Percentiles rank a stretch among this genome's conserved stretches.
phyloP scores from a whole-genome alignment of 2,888 invertebrate species.

The Thymelicus sylvestris region DNA sequence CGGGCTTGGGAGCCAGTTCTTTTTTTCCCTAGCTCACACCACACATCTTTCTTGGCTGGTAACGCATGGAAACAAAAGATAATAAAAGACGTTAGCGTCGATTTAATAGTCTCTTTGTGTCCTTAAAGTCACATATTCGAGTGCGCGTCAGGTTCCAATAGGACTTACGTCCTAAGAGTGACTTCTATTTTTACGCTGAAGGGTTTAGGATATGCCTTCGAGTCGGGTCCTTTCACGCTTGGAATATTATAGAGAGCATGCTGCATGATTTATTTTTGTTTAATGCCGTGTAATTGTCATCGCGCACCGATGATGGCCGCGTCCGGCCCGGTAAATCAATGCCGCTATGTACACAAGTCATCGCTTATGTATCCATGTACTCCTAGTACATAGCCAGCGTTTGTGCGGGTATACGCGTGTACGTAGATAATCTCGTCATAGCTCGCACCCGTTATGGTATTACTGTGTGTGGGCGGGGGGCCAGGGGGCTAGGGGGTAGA shows the following conservation, averaged over 20 bases:
- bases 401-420: conserved; percentile 74
- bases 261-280: conserved; percentile 56
- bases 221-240: neutral
- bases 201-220: neutral
- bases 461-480: conserved; percentile 73
- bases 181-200: neutral
- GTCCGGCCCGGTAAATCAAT: conserved; percentile 79
- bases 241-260: conserved; percentile 8
- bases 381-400: conserved; percentile 68
- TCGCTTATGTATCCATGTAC: conserved; percentile 74
- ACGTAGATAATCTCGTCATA: conserved; percentile 84
- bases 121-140: neutral
- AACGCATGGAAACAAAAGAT: neutral
- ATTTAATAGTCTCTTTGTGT: neutral
- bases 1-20: too few relatives aligned
- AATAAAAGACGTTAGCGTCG: neutral
- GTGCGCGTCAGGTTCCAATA: neutral
- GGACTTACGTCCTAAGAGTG: neutral
- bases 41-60: too few relatives aligned
- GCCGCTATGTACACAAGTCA: conserved; percentile 76
- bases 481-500: conserved; percentile 46
- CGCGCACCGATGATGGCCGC: conserved; percentile 71
- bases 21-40: too few relatives aligned
- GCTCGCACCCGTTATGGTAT: conserved; percentile 84
- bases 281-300: conserved; percentile 67